phyloP scores from a whole-genome alignment of 2,888 invertebrate species.

The Standfussiana lucernea region DNA sequence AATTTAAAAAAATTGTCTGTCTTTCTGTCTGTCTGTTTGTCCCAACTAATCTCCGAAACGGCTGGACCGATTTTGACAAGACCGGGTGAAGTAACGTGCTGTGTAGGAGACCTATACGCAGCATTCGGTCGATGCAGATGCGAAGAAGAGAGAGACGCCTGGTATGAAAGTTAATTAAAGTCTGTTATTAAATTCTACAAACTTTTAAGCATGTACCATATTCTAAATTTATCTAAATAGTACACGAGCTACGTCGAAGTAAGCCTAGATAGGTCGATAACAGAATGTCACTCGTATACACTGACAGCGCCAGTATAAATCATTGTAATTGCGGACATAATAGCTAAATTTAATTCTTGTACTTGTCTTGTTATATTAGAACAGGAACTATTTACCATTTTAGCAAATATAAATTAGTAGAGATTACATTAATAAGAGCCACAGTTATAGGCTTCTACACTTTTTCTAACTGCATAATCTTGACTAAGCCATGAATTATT shows the following conservation, averaged over 20 bases:
- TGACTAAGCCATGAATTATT: background rate
- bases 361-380: conserved; percentile 37
- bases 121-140: too few species aligned
- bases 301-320: conserved; percentile 60
- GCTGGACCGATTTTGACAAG: too few species aligned
- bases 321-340: conserved; percentile 54
- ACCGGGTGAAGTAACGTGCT: background rate
- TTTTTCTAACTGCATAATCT: background rate
- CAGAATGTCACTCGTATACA: conserved; percentile 61
- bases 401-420: background rate
- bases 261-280: conserved; percentile 57
- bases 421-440: background rate
- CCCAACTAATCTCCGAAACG: too few species aligned
- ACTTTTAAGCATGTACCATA: conserved; percentile 3
- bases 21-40: too few species aligned
- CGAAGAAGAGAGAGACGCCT: too few species aligned
- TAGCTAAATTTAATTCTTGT: conserved; percentile 63
- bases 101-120: too few species aligned
- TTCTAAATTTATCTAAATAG: conserved; percentile 58
- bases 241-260: conserved; percentile 40
- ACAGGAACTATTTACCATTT: conserved; percentile 13
- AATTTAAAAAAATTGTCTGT: too few species aligned
- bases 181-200: conserved; percentile 13
- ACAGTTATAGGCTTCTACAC: background rate
- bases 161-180: background rate